Percentiles rank a stretch among this genome's conserved stretches.
These are phyloP conservation scores for Pteromalus puparum DNA, from an alignment of 1,140 invertebrate genomes.

Conservation along the genomic window DNA sequence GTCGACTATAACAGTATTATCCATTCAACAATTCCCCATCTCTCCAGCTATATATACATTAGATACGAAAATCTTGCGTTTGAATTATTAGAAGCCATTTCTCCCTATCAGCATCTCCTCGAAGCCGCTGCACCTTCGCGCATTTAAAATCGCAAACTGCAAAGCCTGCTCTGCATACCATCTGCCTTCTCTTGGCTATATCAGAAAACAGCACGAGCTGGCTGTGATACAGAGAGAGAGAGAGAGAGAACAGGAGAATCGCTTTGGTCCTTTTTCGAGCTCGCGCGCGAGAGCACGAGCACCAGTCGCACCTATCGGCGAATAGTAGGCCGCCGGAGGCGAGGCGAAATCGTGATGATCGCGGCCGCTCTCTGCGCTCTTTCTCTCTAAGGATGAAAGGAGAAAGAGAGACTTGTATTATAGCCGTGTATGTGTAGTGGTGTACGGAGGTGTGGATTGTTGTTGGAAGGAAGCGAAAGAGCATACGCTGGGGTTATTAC, in stretches of 20 bases:
- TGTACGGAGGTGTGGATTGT: neutral
- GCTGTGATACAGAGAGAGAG: too few relatives aligned
- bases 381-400: neutral
- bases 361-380: neutral
- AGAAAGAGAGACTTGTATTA: neutral
- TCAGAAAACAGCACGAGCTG: neutral
- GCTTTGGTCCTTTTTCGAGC: constrained; percentile 9
- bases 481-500: constrained; percentile 12
- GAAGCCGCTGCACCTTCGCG: neutral
- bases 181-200: neutral
- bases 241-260: constrained; percentile 3
- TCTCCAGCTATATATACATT: too few relatives aligned
- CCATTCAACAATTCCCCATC: too few relatives aligned
- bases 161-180: too few relatives aligned
- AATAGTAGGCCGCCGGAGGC: constrained; percentile 41
- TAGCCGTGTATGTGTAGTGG: neutral
- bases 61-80: too few relatives aligned
- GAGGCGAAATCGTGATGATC: constrained; percentile 44
- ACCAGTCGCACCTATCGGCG: constrained; percentile 10
- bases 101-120: neutral
- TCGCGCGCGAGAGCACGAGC: neutral
- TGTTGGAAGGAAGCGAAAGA: neutral
- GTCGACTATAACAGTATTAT: too few relatives aligned
- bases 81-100: neutral
- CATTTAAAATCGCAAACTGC: neutral